phyloP scores from a whole-genome alignment of 2,797 vertebrate species.

The Cyprinella venusta region DNA sequence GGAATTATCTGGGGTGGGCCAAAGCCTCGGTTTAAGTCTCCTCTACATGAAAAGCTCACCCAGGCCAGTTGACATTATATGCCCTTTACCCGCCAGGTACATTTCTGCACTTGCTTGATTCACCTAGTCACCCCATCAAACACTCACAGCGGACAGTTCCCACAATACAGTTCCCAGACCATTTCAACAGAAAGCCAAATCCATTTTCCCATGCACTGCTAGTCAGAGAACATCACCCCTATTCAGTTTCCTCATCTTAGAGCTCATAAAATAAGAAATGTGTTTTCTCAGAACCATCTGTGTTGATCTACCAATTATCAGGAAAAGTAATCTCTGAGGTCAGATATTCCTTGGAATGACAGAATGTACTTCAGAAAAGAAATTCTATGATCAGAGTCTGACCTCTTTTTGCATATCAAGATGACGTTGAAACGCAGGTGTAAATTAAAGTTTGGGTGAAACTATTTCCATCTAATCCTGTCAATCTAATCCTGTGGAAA shows the following conservation, averaged over 20 bases:
- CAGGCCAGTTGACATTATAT: background rate
- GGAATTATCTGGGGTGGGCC: slow-evolving; percentile 9
- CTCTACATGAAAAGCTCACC: slow-evolving; percentile 12
- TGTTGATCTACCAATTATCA: slow-evolving; percentile 10
- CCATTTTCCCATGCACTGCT: slow-evolving; percentile 36
- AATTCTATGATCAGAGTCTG: background rate
- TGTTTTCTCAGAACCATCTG: slow-evolving; percentile 8
- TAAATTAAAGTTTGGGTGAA: background rate
- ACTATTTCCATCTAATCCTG: background rate
- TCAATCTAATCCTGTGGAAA: background rate
- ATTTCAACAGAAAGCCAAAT: slow-evolving; percentile 24
- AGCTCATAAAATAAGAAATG: background rate
- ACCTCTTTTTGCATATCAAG: background rate
- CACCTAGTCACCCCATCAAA: slow-evolving; percentile 12
- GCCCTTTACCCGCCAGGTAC: slow-evolving; percentile 12
- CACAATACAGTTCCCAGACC: slow-evolving; percentile 30
- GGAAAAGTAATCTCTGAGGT: background rate
- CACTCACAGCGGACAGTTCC: slow-evolving; percentile 46
- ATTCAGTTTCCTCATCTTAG: slow-evolving; percentile 6
- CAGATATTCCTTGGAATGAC: slow-evolving; percentile 12
- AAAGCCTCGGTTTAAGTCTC: background rate
- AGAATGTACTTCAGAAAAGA: background rate
- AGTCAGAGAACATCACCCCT: slow-evolving; percentile 7
- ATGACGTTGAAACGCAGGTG: background rate
- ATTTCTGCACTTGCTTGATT: slow-evolving; percentile 29